These are phyloP conservation scores for Drosophila tanythrix DNA, from an alignment of 2,888 invertebrate genomes.

Conservation along the genomic window DNA sequence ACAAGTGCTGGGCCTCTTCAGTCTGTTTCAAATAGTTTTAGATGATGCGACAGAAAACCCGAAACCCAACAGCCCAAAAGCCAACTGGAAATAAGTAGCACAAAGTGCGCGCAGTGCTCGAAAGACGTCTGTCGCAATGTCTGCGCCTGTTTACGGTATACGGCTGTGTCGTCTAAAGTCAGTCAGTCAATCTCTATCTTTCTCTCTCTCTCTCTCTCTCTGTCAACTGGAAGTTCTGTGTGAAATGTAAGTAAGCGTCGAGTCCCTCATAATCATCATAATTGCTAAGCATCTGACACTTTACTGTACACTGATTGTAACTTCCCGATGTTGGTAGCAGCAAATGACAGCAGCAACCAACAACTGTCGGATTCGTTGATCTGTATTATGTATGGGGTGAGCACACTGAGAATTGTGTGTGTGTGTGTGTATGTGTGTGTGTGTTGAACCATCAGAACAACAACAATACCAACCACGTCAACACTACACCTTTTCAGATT, in stretches of 20 bases:
- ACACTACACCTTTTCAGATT: constrained; percentile 36
- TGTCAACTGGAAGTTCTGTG: constrained; percentile 36
- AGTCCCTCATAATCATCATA: constrained; percentile 62
- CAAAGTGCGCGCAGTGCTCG: constrained; percentile 54
- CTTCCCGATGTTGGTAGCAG: constrained; percentile 38
- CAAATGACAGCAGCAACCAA: constrained; percentile 19
- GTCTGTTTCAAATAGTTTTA: constrained; percentile 58
- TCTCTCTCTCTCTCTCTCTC: neutral
- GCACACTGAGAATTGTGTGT: constrained; percentile 31
- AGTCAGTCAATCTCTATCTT: constrained; percentile 14
- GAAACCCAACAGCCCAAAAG: constrained; percentile 23
- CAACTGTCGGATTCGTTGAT: constrained; percentile 43
- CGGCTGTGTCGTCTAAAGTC: constrained; percentile 48
- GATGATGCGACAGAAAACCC: constrained; percentile 77
- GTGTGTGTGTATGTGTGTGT: too few species aligned
- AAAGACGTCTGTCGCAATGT: constrained; percentile 14
- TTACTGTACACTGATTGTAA: constrained; percentile 66
- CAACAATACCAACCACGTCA: constrained; percentile 3
- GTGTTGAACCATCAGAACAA: constrained; percentile 19
- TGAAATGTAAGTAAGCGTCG: constrained; percentile 35
- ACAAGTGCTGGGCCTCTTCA: constrained; percentile 52
- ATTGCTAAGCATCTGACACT: constrained; percentile 73
- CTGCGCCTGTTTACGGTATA: constrained; percentile 49
- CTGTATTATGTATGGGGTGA: constrained; percentile 38
- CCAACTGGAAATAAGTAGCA: constrained; percentile 54